Evolutionary conservation across 1,140 invertebrate species (phyloP).

Genomic region (Calephelis nemesis): DNA sequence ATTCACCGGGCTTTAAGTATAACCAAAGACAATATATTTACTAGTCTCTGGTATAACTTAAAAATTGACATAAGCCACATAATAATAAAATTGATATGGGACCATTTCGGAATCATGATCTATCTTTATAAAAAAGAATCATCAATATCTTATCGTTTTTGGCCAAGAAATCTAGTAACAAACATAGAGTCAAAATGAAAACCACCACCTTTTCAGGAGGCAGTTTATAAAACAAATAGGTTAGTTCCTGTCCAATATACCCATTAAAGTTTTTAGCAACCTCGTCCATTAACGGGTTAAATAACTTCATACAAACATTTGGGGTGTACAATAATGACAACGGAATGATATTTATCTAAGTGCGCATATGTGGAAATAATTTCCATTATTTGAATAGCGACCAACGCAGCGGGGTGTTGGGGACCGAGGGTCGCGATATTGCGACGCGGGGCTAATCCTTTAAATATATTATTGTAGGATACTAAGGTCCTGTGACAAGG

Average conservation of each 20-base stretch:
- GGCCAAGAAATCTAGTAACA: too few species aligned
- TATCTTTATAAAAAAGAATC: too few species aligned
- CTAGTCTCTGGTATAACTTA: too few species aligned
- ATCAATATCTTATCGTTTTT: too few species aligned
- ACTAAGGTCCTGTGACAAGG: conserved; percentile 55
- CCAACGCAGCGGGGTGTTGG: conserved; percentile 49
- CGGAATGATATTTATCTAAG: conserved; percentile 77
- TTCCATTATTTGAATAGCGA: conserved; percentile 78
- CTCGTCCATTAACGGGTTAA: conserved; percentile 59
- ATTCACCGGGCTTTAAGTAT: too few species aligned
- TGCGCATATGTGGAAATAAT: conserved; percentile 79
- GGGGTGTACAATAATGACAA: conserved; percentile 79
- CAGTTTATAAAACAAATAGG: too few species aligned
- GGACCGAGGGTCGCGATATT: conserved; percentile 75
- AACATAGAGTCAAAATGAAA: neutral
- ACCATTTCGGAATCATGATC: too few species aligned
- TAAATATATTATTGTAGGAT: conserved; percentile 78
- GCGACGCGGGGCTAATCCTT: conserved; percentile 77
- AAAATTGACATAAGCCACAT: too few species aligned
- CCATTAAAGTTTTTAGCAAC: neutral
- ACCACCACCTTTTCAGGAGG: neutral
- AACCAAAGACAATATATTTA: too few species aligned
- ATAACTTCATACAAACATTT: conserved; percentile 56
- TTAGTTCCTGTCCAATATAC: too few species aligned
- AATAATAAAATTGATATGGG: too few species aligned